Conservation (phyloP, 2,797 vertebrate genomes). For the Anisognathus igniventris region DNA sequence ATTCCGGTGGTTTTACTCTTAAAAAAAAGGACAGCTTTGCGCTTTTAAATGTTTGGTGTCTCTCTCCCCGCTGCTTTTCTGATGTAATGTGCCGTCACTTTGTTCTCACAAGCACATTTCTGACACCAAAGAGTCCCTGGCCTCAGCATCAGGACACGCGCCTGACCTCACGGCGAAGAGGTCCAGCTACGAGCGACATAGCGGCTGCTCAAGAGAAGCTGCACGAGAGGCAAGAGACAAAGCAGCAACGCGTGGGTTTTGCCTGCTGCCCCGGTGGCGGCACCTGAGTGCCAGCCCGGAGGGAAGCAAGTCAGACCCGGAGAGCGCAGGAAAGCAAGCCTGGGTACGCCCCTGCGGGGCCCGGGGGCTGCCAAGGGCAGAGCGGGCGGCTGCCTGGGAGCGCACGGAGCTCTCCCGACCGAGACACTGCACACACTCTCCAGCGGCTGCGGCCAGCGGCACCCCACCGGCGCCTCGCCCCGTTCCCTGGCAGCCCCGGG, state of each 20-base stretch:
- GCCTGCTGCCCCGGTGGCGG: background rate
- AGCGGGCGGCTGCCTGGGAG: background rate
- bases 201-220: background rate
- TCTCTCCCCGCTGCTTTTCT: background rate
- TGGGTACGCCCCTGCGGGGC: no score
- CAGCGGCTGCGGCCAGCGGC: background rate
- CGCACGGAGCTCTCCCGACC: accelerated
- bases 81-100: accelerated
- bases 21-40: background rate
- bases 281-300: no score
- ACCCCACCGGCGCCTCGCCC: background rate
- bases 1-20: background rate
- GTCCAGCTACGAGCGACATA: background rate
- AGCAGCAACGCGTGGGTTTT: background rate
- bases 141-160: background rate
- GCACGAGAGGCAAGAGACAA: background rate
- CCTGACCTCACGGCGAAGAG: accelerated
- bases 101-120: background rate
- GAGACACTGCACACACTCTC: accelerated
- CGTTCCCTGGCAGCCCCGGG: background rate
- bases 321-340: background rate
- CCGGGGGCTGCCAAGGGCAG: background rate
- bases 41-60: background rate
- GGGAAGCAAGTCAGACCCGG: no score
- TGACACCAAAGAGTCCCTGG: background rate